Conservation (phyloP, 2,113 vertebrate species). For the Falco punctatus region DNA sequence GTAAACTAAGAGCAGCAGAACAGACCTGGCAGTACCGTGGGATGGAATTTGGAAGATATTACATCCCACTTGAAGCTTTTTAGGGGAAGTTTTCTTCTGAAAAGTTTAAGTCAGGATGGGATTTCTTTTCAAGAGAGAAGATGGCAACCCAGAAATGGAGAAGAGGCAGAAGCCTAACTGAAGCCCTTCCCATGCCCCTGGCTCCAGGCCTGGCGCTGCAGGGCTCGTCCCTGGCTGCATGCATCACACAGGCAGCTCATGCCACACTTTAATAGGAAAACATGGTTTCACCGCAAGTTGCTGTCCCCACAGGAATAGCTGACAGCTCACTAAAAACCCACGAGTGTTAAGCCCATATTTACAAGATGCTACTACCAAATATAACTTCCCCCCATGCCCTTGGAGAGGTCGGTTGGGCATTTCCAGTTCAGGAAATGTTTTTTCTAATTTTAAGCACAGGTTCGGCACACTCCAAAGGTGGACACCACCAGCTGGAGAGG, state of each 20-base stretch:
- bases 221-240: background rate
- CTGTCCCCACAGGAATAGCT: accelerated
- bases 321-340: background rate
- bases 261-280: accelerated
- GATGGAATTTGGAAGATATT: background rate
- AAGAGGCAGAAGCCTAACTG: background rate
- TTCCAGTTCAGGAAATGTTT: background rate
- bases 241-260: background rate
- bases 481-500: background rate
- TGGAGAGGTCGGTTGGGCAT: accelerated
- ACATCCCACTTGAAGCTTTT: background rate
- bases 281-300: too few species aligned
- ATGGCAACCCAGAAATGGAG: accelerated
- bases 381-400: background rate
- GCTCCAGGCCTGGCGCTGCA: accelerated
- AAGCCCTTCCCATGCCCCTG: accelerated
- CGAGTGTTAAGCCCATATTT: accelerated
- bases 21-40: too few species aligned
- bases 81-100: background rate
- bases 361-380: background rate
- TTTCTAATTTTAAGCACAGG: background rate
- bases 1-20: background rate
- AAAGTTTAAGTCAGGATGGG: background rate
- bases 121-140: background rate
- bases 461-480: background rate